Conservation (phyloP, 1,140 invertebrate genomes). For the Bombus soroeensis region DNA sequence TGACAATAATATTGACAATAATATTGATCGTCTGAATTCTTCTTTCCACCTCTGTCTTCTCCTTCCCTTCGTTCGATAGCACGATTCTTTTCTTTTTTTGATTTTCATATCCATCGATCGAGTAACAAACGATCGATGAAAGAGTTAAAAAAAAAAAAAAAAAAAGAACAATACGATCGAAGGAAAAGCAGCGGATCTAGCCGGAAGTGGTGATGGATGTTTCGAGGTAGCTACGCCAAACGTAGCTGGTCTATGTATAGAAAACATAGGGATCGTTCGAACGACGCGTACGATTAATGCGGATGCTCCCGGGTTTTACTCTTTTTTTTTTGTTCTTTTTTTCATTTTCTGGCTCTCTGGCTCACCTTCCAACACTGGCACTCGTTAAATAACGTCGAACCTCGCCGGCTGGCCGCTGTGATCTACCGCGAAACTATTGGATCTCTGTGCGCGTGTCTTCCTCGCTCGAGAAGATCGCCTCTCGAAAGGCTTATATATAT, state of each 20-base stretch:
- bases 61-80: not conserved
- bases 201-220: constrained; percentile 21
- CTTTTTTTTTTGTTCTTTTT: not conserved
- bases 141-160: not conserved
- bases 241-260: not conserved
- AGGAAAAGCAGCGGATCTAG: not conserved
- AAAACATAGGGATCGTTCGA: constrained; percentile 14
- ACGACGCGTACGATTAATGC: constrained; percentile 20
- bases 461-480: not conserved
- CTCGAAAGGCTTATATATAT: constrained; percentile 14
- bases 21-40: too few species aligned
- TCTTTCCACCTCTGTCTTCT: not conserved
- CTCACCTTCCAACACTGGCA: constrained; percentile 25
- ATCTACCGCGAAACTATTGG: constrained; percentile 1
- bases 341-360: constrained; percentile 6
- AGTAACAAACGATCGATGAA: constrained; percentile 1
- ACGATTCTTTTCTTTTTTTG: not conserved
- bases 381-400: constrained; percentile 11
- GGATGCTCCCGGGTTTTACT: not conserved
- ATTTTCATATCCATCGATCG: not conserved
- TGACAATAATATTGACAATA: too few species aligned
- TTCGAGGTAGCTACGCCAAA: not conserved
- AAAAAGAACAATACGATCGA: not conserved
- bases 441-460: constrained; percentile 10
- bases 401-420: not conserved